Evolutionary conservation across 2,113 vertebrate species (phyloP), one percentile per base, ranked within the genome.

Genomic region (Syngnathoides biaculeatus): DNA sequence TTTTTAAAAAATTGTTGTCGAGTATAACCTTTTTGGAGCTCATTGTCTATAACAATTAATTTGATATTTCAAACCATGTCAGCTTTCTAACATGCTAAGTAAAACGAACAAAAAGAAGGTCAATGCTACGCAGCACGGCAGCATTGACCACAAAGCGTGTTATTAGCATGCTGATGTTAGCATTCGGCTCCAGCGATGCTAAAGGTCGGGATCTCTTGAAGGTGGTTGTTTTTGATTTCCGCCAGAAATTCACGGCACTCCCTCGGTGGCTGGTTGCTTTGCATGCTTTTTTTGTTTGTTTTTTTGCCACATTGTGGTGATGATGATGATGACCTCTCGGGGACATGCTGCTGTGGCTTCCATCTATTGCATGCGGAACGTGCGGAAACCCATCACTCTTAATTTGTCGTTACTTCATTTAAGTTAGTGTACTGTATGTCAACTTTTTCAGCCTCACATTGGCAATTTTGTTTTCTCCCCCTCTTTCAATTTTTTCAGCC

Each of bases 401-500:
- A 57, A 57, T 57, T 57, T 57, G 55, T 26, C 15, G 14, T 53
- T 13, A 24, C 52, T 57, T 12, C 11, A 10, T 12, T 26, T 67
- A 14, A n/a, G 8, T 67, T 47, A 2, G 0, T 14, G 40, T 68
- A 56, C 0, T 14, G 40, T 68, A 56, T 10, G 45, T 60, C 39
- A 0, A 38, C 22, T 8, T 39, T 43, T 42, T 8, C n/a, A 42
- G 14, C 30, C 12, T 5, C 39, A 5, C 14, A 20, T 65, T 24
- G 0, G 4, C 22, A 24, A 8, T 13, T 68, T 59, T 59, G 30
- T 80, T 11, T 14, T n/a, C 11, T 22, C 8, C 24, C 35, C 3
- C 7, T n/a, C n/a, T n/a, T n/a, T n/a, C n/a, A n/a, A 10, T 20
- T 35, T 15, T 8, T 39, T 17, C 79, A 99, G 97, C 97, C 80